These are phyloP conservation scores for Bubo blakistoni DNA, from an alignment of 2,113 vertebrate genomes.

Conservation along the genomic window DNA sequence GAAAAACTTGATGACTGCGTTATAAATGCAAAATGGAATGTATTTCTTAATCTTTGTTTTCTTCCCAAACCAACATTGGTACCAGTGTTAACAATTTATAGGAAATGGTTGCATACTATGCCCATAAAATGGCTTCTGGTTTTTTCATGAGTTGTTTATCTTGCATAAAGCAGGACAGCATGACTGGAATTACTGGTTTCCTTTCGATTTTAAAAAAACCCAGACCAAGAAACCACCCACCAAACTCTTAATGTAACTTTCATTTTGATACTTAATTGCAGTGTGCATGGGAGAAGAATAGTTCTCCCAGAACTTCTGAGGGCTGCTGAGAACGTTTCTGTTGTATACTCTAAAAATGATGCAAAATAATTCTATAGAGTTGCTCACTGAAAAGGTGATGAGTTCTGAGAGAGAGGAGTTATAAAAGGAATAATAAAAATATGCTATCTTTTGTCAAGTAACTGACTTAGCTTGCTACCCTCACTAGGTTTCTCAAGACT, in stretches of 20 bases:
- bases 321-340: not conserved
- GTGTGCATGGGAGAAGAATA: not conserved
- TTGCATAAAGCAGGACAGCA: not conserved
- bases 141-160: not conserved
- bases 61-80: not conserved
- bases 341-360: not conserved
- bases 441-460: not conserved
- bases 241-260: not conserved
- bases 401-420: not conserved
- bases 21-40: not conserved
- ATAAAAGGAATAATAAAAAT: not conserved
- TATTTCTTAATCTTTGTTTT: not conserved
- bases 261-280: not conserved
- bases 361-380: not conserved
- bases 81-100: not conserved
- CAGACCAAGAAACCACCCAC: not conserved
- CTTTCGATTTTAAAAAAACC: not conserved
- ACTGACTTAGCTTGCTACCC: not conserved
- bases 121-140: not conserved
- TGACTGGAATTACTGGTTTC: slow-evolving; percentile 41
- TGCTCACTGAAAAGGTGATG: not conserved
- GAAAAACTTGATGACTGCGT: not conserved
- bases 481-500: not conserved
- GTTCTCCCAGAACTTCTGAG: not conserved
- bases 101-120: slow-evolving; percentile 9